Percentiles rank a stretch among this genome's conserved stretches.
Evolutionary conservation across 2,113 vertebrate genomes (phyloP).

Genomic region (Leiothrix lutea): DNA sequence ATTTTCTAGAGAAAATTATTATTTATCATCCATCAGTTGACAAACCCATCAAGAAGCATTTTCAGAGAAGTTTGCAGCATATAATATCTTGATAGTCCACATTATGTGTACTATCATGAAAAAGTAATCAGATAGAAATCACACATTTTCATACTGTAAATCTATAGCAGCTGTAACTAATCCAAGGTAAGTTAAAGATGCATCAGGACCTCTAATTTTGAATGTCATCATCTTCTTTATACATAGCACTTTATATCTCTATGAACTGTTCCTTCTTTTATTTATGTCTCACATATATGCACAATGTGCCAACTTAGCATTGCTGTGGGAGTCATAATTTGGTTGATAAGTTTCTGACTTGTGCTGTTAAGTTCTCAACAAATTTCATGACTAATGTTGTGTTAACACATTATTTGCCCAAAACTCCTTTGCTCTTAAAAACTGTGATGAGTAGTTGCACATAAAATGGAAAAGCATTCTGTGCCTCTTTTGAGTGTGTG

Average conservation of each 20-base stretch:
- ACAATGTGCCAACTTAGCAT: neutral
- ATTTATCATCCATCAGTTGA: neutral
- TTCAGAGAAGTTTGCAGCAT: neutral
- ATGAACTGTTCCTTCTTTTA: neutral
- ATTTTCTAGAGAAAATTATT: neutral
- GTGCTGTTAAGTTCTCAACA: neutral
- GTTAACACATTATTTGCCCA: neutral
- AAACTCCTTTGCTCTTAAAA: neutral
- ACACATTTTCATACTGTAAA: neutral
- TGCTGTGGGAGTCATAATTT: neutral
- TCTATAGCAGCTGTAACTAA: neutral
- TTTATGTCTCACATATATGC: neutral
- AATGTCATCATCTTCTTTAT: neutral
- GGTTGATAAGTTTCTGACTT: neutral
- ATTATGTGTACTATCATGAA: neutral
- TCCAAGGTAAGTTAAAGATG: neutral
- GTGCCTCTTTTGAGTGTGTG: neutral
- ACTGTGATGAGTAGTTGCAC: neutral
- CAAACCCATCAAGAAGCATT: neutral
- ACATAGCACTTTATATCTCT: neutral
- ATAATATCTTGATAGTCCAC: neutral
- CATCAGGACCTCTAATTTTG: neutral
- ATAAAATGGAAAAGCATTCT: neutral
- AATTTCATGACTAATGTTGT: neutral
- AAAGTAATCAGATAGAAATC: neutral